Evolutionary conservation across 2,797 vertebrate genomes (phyloP).

Genomic region (Hirundo rustica): DNA sequence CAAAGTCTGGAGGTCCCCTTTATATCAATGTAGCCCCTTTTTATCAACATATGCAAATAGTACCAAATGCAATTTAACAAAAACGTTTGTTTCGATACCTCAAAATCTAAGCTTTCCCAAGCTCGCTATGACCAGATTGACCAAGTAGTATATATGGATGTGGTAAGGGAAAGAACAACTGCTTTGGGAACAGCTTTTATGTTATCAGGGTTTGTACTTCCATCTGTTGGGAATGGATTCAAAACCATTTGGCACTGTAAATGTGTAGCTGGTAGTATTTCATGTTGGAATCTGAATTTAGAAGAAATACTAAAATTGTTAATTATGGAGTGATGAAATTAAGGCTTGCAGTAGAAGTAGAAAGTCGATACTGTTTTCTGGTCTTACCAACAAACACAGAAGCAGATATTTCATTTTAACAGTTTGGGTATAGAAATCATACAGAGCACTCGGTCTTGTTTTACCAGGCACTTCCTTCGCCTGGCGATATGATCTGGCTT

Average conservation of each 20-base stretch:
- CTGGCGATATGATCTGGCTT: not conserved
- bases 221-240: slow-evolving; percentile 38
- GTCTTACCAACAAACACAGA: not conserved
- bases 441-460: not conserved
- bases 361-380: not conserved
- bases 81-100: rapidly evolving
- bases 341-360: not conserved
- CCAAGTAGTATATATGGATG: not conserved
- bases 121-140: slow-evolving; percentile 26
- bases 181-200: not conserved
- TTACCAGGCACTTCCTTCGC: not conserved
- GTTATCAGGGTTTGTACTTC: slow-evolving; percentile 24
- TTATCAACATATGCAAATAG: not conserved
- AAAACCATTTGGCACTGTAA: slow-evolving; percentile 31
- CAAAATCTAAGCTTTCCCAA: not conserved
- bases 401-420: not conserved
- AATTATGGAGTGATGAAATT: not conserved
- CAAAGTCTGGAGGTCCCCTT: not conserved
- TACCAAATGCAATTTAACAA: not conserved
- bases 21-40: not conserved
- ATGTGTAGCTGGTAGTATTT: not conserved
- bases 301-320: not conserved
- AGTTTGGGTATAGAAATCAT: not conserved
- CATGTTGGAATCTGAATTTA: not conserved
- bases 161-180: not conserved